These are phyloP conservation scores for Pocillopora meandrina DNA, from an alignment of 92 coral and sea anemone species.

Conservation along the genomic window DNA sequence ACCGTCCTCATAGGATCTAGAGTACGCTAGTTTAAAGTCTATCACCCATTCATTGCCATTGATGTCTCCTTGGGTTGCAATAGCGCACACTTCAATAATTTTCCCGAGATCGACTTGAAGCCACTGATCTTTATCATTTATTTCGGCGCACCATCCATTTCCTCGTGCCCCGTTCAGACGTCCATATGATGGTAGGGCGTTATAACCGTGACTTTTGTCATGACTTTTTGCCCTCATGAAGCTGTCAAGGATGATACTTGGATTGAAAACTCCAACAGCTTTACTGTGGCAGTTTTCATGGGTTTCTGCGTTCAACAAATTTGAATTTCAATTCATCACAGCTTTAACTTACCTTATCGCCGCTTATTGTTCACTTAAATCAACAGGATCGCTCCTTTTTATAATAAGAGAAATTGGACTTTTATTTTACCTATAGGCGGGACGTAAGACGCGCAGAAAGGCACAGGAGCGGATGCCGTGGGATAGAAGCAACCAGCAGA, in stretches of 20 bases:
- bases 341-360: too few species aligned
- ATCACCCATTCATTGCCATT: background rate
- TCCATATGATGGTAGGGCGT: background rate
- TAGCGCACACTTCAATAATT: background rate
- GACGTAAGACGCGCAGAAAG: too few species aligned
- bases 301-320: background rate
- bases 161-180: background rate
- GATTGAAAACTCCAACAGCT: background rate
- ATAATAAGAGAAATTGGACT: too few species aligned
- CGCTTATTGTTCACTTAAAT: too few species aligned
- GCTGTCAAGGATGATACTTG: background rate
- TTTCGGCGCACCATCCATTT: conserved; percentile 1
- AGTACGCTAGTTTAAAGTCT: conserved; percentile 1
- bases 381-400: too few species aligned
- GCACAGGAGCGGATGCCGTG: too few species aligned
- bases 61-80: conserved; percentile 13
- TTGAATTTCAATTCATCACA: too few species aligned
- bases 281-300: background rate
- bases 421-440: too few species aligned
- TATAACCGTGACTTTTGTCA: too few species aligned
- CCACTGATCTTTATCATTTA: background rate
- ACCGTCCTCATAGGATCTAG: background rate
- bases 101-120: conserved; percentile 9
- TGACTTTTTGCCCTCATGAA: background rate
- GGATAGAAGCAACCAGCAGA: too few species aligned